Base-by-base conservation (phyloP, 2,113 vertebrate genomes). In the Albula goreensis region DNA sequence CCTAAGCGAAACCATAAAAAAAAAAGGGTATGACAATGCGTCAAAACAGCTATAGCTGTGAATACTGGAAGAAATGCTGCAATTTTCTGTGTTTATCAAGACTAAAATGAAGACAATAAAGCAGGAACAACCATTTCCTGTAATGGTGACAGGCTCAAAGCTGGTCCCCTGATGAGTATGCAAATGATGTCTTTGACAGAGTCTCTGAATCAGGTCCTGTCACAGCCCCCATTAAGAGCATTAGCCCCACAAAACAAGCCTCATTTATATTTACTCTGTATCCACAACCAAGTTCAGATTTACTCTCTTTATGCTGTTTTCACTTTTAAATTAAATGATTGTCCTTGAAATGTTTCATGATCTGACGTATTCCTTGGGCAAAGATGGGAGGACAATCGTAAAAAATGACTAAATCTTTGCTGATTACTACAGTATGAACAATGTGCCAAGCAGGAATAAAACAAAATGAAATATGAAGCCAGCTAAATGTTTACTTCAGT, bases 71-170 rank as follows among this genome's bases (percentile, higher is more conserved):
- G 48, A 19, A 49, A 48, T 50, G 2, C 11, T 50, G 15, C 19
- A 11, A 22, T 74, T 74, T 74, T 74, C 70, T 22, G n/a, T 31
- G 31, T 74, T 31, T 74, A 25, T 74, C 22, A 74, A 74, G 22
- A 74, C 31, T 25, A 31, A 74, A n/a, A 74, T n/a, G 22, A 74
- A 74, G 22, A 31, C n/a, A 74, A 74, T 12, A 74, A 63, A 12
- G 22, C 70, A 74, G 70, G 70, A n/a, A 74, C 70, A 74, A 9
- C 22, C 22, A n/a, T 74, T 31, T 74, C 22, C 70, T 74, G 70
- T 74, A 74, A 74, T 74, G 70, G 70, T 74, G 70, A 74, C n/a
- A 74, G 22, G 70, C 70, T 25, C 70, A 74, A 74, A 74, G 70
- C 22, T 9, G 70, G 8, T 31, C 70, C n/a, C n/a, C 4, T 74